Conservation (phyloP, 2,888 invertebrate species). For the Periphyllus acericola region DNA sequence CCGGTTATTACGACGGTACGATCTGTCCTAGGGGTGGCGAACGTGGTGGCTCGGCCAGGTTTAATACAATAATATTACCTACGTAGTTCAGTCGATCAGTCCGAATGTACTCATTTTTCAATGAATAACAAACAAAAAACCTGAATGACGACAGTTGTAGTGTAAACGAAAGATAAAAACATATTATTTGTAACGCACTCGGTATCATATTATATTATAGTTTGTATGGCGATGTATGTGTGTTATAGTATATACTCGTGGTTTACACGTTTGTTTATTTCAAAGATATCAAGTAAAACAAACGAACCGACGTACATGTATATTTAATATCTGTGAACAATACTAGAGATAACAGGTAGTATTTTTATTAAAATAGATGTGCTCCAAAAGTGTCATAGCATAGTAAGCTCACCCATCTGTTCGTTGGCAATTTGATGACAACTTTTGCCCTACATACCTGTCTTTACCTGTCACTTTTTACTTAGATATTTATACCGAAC, state of each 20-base stretch:
- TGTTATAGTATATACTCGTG: not conserved
- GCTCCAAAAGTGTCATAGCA: not conserved
- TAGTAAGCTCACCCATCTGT: not conserved
- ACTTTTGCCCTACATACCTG: not conserved
- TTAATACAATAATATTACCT: not conserved
- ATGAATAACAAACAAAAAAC: not conserved
- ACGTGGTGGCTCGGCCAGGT: too few species aligned
- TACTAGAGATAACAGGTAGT: not conserved
- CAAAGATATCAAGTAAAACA: not conserved
- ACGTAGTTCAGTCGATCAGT: not conserved
- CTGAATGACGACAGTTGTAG: not conserved
- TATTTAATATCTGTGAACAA: not conserved
- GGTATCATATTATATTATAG: not conserved
- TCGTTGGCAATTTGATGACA: not conserved
- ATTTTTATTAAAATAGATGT: not conserved
- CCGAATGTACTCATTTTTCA: not conserved
- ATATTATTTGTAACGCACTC: not conserved
- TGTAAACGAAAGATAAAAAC: not conserved
- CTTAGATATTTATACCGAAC: not conserved
- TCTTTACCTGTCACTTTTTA: not conserved
- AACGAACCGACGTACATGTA: not conserved
- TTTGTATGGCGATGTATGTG: too few species aligned
- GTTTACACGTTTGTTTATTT: conserved; percentile 6
- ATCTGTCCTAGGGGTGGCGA: too few species aligned
- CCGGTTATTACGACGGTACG: too few species aligned